Evolutionary conservation across 2,797 vertebrate species (phyloP), one percentile per base, ranked within the genome.

Genomic region (Poeciliopsis presidionis): DNA sequence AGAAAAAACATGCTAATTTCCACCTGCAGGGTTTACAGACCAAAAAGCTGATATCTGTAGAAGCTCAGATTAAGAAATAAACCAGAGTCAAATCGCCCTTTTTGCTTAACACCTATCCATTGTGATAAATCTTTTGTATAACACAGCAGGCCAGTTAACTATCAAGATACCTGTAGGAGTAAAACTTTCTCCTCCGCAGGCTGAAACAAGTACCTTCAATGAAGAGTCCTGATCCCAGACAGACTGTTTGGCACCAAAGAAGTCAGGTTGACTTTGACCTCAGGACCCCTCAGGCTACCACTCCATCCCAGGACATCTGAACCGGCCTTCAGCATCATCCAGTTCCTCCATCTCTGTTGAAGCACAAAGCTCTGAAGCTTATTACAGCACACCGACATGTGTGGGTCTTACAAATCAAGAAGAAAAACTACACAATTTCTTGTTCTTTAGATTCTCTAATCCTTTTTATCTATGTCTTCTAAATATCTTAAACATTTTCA

Each of bases 201-300:
- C 80, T 82, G 61, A 78, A 87, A 89, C 85, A 84, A 75, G 81
- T 81, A 8, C 53, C 75, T 69, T 87, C 67, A 75, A 73, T 81
- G 72, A 53, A 41, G 45, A 75, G 41, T 81, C 77, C 80, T 73
- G 82, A 85, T 85, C 87, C 67, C 72, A 88, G 77, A 45, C 81
- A 53, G 92, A 92, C 88, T 81, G 36, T 0, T 75, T 86, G 90
- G 90, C 92, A 87, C 92, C 91, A 89, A 67, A 72, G n/a, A 80
- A 90, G 86, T 87, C 87, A 70, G 74, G 75, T 81, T 77, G 69
- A 72, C 81, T 78, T 76, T 86, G 86, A 93, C 89, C 93, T 81
- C 78, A 78, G 82, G 80, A 85, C 76, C 85, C 89, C 81, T 89
- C 73, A 61, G 86, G 88, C 81, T 72, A 53, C 51, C 41, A 76